A percentile compares a stretch with the other conserved stretches of the same genome.
Evolutionary conservation across 2,113 vertebrate genomes (phyloP).

Genomic region (Dipodomys merriami): DNA sequence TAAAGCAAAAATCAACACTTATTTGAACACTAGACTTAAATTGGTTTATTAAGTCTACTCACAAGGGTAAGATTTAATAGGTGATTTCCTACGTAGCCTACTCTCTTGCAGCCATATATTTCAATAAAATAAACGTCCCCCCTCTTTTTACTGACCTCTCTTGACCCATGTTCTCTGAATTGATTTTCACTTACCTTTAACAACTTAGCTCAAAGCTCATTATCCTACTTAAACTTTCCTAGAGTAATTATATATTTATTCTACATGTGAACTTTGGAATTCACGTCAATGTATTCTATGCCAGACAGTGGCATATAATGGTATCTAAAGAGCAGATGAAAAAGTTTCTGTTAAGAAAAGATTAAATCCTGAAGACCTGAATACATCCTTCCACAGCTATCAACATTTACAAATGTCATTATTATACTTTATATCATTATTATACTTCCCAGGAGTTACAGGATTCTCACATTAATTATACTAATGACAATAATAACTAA

Average conservation of each 20-base stretch:
- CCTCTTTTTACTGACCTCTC: neutral
- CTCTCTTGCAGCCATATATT: neutral
- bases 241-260: neutral
- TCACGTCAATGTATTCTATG: neutral
- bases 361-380: neutral
- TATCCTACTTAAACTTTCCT: neutral
- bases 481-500: neutral
- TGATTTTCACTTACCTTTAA: neutral
- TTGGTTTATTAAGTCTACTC: neutral
- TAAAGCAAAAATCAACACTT: constrained; percentile 1
- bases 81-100: neutral
- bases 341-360: neutral
- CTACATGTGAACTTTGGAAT: neutral
- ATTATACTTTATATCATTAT: neutral
- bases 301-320: neutral
- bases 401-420: neutral
- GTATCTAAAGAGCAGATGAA: neutral
- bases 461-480: neutral
- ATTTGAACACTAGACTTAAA: neutral
- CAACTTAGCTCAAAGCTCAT: neutral
- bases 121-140: neutral
- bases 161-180: neutral
- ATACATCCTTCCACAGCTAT: neutral
- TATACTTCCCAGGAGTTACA: neutral
- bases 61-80: neutral